Conservation (phyloP, 2,888 invertebrate genomes). For the Mantis religiosa region DNA sequence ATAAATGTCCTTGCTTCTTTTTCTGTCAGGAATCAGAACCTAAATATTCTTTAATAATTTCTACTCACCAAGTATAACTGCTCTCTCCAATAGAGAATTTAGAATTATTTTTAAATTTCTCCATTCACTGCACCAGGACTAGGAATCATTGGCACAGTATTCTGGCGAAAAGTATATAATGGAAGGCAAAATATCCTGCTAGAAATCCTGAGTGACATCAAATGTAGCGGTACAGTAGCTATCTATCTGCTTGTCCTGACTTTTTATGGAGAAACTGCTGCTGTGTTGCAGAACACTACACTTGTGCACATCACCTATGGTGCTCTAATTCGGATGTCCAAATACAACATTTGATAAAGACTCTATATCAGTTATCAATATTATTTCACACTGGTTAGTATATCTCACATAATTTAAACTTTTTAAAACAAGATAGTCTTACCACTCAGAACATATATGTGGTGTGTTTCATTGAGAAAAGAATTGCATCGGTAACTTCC, state of each 20-base stretch:
- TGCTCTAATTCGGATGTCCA: neutral
- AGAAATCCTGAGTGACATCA: no score
- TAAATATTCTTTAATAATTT: no score
- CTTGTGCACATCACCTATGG: neutral
- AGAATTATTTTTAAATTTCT: no score
- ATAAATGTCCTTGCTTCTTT: no score
- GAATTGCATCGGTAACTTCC: slow-evolving; percentile 35
- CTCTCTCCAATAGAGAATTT: no score
- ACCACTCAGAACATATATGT: slow-evolving; percentile 34
- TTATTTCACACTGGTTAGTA: neutral
- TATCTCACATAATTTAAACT: neutral
- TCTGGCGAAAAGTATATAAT: no score
- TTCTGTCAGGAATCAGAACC: no score
- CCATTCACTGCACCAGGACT: no score
- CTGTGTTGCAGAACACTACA: neutral
- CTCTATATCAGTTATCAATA: neutral
- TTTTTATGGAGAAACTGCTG: neutral
- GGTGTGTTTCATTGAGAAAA: slow-evolving; percentile 30
- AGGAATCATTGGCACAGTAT: no score
- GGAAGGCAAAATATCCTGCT: no score
- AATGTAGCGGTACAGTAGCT: neutral
- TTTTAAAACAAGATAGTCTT: slow-evolving; percentile 21
- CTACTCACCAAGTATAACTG: no score
- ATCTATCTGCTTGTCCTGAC: neutral
- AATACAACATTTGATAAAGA: neutral